Evolutionary conservation across 2,113 vertebrate genomes (phyloP), one percentile per base, ranked within the genome.

Genomic region (Dryoscopus gambensis): DNA sequence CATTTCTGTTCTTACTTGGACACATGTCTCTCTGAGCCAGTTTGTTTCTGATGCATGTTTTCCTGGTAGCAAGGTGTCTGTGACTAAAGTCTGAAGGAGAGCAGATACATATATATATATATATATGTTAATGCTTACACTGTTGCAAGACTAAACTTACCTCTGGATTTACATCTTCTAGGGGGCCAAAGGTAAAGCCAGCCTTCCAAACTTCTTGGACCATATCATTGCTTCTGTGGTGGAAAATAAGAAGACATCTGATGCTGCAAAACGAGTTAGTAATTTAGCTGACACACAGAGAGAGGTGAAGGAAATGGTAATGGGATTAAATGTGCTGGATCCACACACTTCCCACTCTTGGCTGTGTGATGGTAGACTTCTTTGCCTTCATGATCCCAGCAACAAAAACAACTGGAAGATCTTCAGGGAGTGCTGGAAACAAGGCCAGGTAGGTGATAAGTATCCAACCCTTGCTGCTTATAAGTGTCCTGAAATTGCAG

Each of bases 341-440:
- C 99, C 99, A 78, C 99, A 99, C 93, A 99, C 99, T 70, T 99
- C 99, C 60, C 99, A 99, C 96, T 99, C 99, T 42, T 99, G 99
- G 99, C 98, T 99, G 31, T 99, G 99, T 95, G 99, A 99, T 69
- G 99, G 99, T 53, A 98, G 99, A 83, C 98, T 99, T 39, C 98
- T 99, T 83, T 99, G 99, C 97, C 98, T 99, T 88, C 99, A 99
- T 94, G 99, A 99, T 96, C 99, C 99, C 82, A 98, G 99, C 97
- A 99, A 99, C 98, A 97, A 98, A 98, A 99, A 99, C 98, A 99
- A 99, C 97, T 99, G 99, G 99, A 99, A 99, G 98, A 99, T 99
- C 97, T 99, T 99, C 97, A 98, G 99, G 86, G 99, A 99, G 91
- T 99, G 99, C 97, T 99, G 99, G 99, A 99, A 99, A 89, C 99